Evolutionary conservation across 1,140 invertebrate genomes (phyloP).

Genomic region (Neotoxoptera formosana): DNA sequence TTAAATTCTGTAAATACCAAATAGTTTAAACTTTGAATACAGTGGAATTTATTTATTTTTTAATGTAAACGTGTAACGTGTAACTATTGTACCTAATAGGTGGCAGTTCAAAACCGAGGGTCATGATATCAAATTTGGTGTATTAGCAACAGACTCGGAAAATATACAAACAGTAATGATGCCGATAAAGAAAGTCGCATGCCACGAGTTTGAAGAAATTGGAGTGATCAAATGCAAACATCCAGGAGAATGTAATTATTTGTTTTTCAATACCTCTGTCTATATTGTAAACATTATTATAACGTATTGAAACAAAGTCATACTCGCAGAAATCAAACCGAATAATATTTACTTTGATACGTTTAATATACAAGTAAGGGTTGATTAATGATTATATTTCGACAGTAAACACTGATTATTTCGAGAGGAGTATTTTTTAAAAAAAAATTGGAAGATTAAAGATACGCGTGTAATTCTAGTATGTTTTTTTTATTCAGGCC

Average conservation of each 20-base stretch:
- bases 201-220: conserved; percentile 79
- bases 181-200: conserved; percentile 74
- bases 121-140: conserved; percentile 88
- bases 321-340: not conserved
- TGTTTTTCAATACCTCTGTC: not conserved
- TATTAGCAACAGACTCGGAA: conserved; percentile 72
- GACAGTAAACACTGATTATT: not conserved
- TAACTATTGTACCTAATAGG: conserved; percentile 66
- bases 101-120: conserved; percentile 89
- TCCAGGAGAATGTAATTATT: conserved; percentile 78
- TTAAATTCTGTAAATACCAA: not conserved
- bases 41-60: not conserved
- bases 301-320: not conserved
- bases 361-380: not conserved
- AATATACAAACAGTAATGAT: conserved; percentile 73
- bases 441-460: not conserved
- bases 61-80: not conserved
- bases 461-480: no score
- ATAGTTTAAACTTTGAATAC: not conserved
- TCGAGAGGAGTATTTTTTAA: not conserved
- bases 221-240: conserved; percentile 78
- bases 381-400: not conserved
- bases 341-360: not conserved
- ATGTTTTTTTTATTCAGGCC: no score
- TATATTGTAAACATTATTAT: not conserved